A percentile compares a stretch with the other conserved stretches of the same genome.
These are phyloP conservation scores for Antrozous pallidus DNA, from an alignment of 2,797 vertebrate species.

Conservation along the genomic window DNA sequence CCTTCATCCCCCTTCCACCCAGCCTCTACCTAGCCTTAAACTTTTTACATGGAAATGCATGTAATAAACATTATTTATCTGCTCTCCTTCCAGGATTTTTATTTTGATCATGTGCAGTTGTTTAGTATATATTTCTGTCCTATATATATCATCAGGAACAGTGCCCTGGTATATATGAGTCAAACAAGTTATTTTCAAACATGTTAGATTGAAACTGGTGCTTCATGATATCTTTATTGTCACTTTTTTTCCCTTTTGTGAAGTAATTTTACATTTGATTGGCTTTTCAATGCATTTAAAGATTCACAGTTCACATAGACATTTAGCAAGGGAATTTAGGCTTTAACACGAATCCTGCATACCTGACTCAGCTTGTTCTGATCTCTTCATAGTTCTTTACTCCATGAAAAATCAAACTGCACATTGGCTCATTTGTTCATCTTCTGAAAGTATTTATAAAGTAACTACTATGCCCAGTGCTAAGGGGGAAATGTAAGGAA, in stretches of 20 bases:
- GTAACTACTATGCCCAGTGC: not conserved
- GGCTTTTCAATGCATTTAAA: not conserved
- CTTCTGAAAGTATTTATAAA: not conserved
- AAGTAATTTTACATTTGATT: not conserved
- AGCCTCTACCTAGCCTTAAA: not conserved
- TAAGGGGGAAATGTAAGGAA: not conserved
- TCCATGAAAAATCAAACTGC: not conserved
- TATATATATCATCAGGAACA: not conserved
- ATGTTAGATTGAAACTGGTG: not conserved
- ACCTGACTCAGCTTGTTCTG: not conserved
- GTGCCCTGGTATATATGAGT: not conserved
- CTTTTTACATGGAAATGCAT: constrained; percentile 18
- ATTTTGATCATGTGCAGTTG: not conserved
- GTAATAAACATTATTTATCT: not conserved
- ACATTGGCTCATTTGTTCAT: not conserved
- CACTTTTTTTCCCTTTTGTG: not conserved
- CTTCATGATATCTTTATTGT: not conserved
- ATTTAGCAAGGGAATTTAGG: not conserved
- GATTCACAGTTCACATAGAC: not conserved
- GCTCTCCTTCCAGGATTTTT: not conserved
- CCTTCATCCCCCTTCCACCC: no score
- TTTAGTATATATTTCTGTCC: not conserved
- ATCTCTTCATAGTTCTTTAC: not conserved
- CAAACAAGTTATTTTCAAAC: not conserved
- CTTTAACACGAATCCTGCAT: not conserved